phyloP scores from a whole-genome alignment of 1,140 invertebrate genomes.

The Drosophila lacertosa region DNA sequence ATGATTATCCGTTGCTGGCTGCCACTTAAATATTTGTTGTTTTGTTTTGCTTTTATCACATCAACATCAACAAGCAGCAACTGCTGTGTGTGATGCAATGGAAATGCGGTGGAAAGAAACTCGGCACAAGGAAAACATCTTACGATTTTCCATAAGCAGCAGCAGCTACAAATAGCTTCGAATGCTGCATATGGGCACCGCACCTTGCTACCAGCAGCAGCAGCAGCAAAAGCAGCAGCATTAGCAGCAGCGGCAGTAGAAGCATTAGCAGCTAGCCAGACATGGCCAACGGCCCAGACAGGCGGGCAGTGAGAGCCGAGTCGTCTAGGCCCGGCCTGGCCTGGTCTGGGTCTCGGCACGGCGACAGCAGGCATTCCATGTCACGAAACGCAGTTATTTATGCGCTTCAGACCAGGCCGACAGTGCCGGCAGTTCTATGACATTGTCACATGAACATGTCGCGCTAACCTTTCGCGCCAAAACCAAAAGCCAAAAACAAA shows the following conservation, averaged over 20 bases:
- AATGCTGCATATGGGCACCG: conserved; percentile 79
- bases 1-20: conserved; percentile 28
- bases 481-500: conserved; percentile 39
- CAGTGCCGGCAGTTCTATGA: conserved; percentile 69
- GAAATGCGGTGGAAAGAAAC: conserved; percentile 22
- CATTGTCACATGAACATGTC: conserved; percentile 81
- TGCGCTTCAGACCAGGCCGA: conserved; percentile 56
- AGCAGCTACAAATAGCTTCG: conserved; percentile 69
- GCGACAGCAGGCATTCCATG: conserved; percentile 68
- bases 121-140: conserved; percentile 71
- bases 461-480: conserved; percentile 72
- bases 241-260: conserved; percentile 53
- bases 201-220: conserved; percentile 76
- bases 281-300: conserved; percentile 60
- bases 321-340: conserved; percentile 24
- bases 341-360: conserved; percentile 3
- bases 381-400: conserved; percentile 82
- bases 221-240: conserved; percentile 26
- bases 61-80: conserved; percentile 22
- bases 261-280: conserved; percentile 50
- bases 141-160: conserved; percentile 78
- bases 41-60: conserved; percentile 23
- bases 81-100: conserved; percentile 72
- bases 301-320: conserved; percentile 71
- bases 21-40: conserved; percentile 37